Percentiles rank a stretch among this genome's conserved stretches.
phyloP scores from a whole-genome alignment of 1,140 invertebrate genomes.

The Thrips palmi region DNA sequence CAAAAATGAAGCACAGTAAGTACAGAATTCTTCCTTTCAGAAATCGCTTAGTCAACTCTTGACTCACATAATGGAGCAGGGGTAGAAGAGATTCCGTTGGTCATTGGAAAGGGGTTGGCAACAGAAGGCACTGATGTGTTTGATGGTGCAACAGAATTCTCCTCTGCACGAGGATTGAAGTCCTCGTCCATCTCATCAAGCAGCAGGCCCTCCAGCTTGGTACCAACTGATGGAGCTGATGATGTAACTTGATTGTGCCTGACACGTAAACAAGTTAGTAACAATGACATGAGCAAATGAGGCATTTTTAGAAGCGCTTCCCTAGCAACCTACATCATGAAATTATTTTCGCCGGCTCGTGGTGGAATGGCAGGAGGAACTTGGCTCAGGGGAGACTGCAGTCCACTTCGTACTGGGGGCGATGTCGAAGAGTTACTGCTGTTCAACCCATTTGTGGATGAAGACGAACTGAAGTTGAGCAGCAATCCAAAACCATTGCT shows the following conservation, averaged over 20 bases:
- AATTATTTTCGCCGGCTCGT: constrained; percentile 33
- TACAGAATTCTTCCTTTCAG: too few relatives aligned
- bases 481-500: background rate
- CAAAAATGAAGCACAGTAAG: too few relatives aligned
- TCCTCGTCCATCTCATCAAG: constrained; percentile 61
- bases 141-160: too few relatives aligned
- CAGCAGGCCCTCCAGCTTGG: constrained; percentile 61
- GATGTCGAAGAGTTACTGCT: too few relatives aligned
- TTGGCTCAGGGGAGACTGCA: background rate
- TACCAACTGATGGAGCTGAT: constrained; percentile 43
- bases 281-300: too few relatives aligned
- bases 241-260: constrained; percentile 2
- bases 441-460: constrained; percentile 4
- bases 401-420: background rate
- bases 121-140: too few relatives aligned
- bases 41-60: too few relatives aligned
- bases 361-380: constrained; percentile 41
- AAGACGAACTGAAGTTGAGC: constrained; percentile 6
- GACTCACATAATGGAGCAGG: too few relatives aligned
- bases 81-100: too few relatives aligned
- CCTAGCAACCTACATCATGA: constrained; percentile 8
- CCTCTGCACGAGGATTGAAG: constrained; percentile 62
- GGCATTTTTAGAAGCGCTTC: too few relatives aligned
- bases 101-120: too few relatives aligned
- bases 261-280: too few relatives aligned